Conservation (phyloP, 2,113 vertebrate genomes). For the Lasiurus borealis region DNA sequence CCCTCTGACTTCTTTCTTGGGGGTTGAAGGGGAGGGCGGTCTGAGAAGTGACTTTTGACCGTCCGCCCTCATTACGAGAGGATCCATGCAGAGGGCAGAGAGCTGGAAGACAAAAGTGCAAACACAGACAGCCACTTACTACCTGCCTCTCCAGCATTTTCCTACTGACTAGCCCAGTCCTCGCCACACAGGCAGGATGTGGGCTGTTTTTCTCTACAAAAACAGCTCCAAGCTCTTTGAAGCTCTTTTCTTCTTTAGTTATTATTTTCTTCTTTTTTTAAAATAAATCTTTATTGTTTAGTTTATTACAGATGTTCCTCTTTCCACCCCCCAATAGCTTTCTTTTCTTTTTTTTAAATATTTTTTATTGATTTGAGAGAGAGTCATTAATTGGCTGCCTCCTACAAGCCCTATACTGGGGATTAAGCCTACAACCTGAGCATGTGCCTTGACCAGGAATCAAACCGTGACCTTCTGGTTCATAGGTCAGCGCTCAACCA, state of each 20-base stretch:
- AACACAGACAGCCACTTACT: neutral
- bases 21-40: neutral
- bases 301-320: no score
- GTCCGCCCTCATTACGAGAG: neutral
- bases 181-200: neutral
- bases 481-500: no score
- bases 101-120: neutral
- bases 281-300: no score
- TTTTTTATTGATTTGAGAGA: no score
- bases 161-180: neutral
- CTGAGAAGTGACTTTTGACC: neutral
- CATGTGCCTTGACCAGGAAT: no score
- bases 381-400: no score
- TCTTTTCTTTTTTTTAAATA: neutral
- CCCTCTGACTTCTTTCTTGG: neutral
- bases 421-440: no score
- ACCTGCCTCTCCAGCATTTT: neutral
- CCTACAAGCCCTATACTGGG: no score
- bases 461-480: no score
- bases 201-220: conserved; percentile 4
- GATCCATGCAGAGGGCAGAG: neutral
- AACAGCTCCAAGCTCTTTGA: neutral
- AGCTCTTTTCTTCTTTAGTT: neutral
- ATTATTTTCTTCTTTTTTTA: neutral
- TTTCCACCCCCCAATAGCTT: no score